Evolutionary conservation across 2,113 vertebrate species (phyloP).

Genomic region (Pimephales promelas): DNA sequence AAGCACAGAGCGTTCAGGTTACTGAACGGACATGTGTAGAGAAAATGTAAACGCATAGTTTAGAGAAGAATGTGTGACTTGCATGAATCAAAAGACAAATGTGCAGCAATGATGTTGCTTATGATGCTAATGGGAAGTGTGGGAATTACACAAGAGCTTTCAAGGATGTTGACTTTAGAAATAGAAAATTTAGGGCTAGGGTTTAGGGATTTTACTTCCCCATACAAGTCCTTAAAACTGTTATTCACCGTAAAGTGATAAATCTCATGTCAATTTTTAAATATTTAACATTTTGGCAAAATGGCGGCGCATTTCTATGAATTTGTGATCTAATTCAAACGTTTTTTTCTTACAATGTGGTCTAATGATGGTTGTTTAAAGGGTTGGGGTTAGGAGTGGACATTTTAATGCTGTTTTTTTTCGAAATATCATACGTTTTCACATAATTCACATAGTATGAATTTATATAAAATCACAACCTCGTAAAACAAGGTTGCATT

Average conservation of each 20-base stretch:
- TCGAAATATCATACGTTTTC: too few relatives aligned
- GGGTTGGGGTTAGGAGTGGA: not conserved
- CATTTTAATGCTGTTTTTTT: not conserved
- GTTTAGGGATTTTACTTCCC: too few relatives aligned
- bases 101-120: not conserved
- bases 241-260: not conserved
- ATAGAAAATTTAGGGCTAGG: not conserved
- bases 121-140: not conserved
- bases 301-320: not conserved
- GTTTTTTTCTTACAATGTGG: not conserved
- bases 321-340: too few relatives aligned
- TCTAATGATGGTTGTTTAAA: not conserved
- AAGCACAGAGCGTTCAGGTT: not conserved
- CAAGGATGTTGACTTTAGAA: not conserved
- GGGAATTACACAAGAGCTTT: constrained; percentile 10
- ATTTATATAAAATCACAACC: too few relatives aligned
- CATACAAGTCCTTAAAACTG: not conserved
- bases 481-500: too few relatives aligned
- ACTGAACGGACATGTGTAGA: constrained; percentile 6
- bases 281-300: not conserved
- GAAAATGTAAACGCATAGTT: not conserved
- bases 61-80: not conserved
- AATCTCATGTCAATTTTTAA: not conserved
- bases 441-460: too few relatives aligned
- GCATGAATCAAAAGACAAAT: constrained; percentile 23